phyloP scores from a whole-genome alignment of 2,888 invertebrate species.

The Beris morrisii region DNA sequence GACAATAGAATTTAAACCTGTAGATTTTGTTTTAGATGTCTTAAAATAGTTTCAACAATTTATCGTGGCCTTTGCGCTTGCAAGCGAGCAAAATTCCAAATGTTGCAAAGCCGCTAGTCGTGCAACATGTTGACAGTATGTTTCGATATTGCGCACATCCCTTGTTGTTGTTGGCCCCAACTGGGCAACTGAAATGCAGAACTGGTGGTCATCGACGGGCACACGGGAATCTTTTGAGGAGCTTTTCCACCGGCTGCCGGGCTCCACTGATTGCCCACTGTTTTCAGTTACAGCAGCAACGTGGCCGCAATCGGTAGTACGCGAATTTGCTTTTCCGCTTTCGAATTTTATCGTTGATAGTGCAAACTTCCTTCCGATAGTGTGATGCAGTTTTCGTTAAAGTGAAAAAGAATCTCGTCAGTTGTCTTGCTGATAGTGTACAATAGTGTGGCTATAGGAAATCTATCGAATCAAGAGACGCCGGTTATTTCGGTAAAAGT shows the following conservation, averaged over 20 bases:
- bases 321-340: constrained; percentile 16
- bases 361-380: constrained; percentile 27
- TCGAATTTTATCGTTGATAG: constrained; percentile 8
- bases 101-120: no score
- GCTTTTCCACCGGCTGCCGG: constrained; percentile 12
- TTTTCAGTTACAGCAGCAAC: constrained; percentile 29
- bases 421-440: constrained; percentile 29
- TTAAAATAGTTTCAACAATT: no score
- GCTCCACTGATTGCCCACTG: constrained; percentile 23
- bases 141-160: no score
- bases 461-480: background rate
- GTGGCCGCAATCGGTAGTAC: constrained; percentile 25
- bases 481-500: background rate
- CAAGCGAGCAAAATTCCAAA: no score
- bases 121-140: no score
- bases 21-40: no score
- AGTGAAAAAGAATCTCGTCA: constrained; percentile 23
- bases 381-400: background rate
- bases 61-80: no score
- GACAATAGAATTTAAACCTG: no score
- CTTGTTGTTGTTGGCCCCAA: no score
- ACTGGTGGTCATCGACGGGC: background rate
- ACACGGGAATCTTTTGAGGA: background rate
- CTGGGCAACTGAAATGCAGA: background rate
- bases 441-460: constrained; percentile 12